phyloP scores from a whole-genome alignment of 2,888 invertebrate genomes.

The Euplexia lucipara region DNA sequence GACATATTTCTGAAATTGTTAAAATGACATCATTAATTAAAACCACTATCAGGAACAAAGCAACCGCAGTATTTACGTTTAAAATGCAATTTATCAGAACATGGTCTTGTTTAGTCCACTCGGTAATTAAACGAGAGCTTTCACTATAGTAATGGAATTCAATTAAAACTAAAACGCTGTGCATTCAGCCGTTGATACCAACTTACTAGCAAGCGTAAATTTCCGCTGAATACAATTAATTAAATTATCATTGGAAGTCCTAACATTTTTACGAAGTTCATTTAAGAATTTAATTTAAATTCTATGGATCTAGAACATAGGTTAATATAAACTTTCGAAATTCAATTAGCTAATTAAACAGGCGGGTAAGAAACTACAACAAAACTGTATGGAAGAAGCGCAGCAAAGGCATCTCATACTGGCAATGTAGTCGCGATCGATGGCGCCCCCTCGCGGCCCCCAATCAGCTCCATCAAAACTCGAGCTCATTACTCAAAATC shows the following conservation, averaged over 20 bases:
- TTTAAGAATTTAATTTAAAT: conserved; percentile 60
- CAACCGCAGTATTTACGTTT: conserved; percentile 54
- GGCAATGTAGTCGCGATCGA: conserved; percentile 76
- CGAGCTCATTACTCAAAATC: conserved; percentile 91
- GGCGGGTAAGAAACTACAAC: conserved; percentile 55
- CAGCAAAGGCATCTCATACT: conserved; percentile 62
- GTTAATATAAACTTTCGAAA: conserved; percentile 48
- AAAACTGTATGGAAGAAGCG: conserved; percentile 53
- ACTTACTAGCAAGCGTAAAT: conserved; percentile 77
- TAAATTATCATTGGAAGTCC: conserved; percentile 58
- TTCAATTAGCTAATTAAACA: conserved; percentile 64
- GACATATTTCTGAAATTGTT: not conserved
- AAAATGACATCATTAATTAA: conserved; percentile 22
- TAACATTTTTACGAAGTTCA: conserved; percentile 37
- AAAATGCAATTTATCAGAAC: conserved; percentile 67
- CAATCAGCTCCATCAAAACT: conserved; percentile 90
- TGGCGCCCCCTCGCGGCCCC: conserved; percentile 77
- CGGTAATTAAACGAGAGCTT: conserved; percentile 84
- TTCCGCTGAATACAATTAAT: conserved; percentile 75
- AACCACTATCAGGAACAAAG: conserved; percentile 30
- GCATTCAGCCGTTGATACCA: conserved; percentile 78
- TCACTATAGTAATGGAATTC: conserved; percentile 85
- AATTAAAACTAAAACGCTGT: conserved; percentile 85
- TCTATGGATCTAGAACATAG: conserved; percentile 29
- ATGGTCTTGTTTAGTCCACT: conserved; percentile 71